Conservation (phyloP, 2,797 vertebrate genomes). For the Sternotherus odoratus region DNA sequence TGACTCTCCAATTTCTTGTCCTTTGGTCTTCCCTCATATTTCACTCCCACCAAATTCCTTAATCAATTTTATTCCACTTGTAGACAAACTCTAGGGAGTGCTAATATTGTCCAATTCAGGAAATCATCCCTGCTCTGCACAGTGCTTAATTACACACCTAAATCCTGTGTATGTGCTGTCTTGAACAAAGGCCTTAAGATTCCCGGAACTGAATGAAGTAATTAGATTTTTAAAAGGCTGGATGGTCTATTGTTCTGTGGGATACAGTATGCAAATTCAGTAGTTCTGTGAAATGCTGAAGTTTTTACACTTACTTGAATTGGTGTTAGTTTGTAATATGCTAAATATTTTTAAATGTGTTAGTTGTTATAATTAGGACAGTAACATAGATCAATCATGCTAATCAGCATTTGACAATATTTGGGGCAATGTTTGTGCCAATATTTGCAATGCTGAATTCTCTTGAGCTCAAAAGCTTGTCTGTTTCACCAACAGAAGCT, state of each 20-base stretch:
- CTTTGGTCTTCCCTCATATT: background rate
- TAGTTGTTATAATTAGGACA: background rate
- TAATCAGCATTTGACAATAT: background rate
- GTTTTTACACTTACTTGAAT: constrained; percentile 3
- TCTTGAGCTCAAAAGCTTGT: background rate
- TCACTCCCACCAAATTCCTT: background rate
- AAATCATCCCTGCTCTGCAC: background rate
- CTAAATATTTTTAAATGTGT: background rate
- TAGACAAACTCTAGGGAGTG: no score
- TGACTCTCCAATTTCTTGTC: background rate
- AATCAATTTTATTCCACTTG: background rate
- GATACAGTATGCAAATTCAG: background rate
- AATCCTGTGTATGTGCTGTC: background rate
- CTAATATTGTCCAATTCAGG: background rate
- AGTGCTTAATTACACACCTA: background rate
- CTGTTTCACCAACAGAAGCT: background rate
- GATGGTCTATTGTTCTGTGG: background rate
- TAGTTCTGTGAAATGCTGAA: background rate
- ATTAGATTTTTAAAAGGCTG: background rate
- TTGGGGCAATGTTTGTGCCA: background rate
- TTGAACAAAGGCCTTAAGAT: background rate
- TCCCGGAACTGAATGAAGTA: background rate
- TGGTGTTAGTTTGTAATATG: background rate
- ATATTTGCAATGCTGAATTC: background rate
- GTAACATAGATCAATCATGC: background rate